These are phyloP conservation scores for Orthonyx spaldingii DNA, from an alignment of 2,113 vertebrate species.

Conservation along the genomic window DNA sequence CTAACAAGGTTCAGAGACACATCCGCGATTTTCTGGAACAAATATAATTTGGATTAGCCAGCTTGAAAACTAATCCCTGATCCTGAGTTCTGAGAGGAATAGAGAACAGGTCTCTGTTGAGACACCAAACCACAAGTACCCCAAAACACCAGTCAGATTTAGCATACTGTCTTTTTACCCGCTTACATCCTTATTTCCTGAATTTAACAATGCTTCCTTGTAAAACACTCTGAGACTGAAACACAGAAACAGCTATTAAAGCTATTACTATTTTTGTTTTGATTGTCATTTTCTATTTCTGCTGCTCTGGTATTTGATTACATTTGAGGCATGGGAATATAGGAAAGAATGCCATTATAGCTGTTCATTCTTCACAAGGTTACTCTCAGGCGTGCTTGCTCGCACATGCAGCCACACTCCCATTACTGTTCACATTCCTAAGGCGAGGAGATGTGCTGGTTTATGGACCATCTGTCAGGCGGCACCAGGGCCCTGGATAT, in stretches of 20 bases:
- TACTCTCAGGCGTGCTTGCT: background rate
- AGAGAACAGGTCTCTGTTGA: background rate
- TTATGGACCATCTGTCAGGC: background rate
- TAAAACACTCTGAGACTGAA: background rate
- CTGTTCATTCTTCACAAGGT: background rate
- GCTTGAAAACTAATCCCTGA: background rate
- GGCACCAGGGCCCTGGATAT: background rate
- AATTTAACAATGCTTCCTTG: background rate
- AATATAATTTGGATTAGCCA: background rate
- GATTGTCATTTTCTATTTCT: background rate
- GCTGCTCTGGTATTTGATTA: background rate
- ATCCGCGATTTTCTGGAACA: background rate
- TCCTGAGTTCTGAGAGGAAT: background rate
- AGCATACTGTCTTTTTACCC: background rate
- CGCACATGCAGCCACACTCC: background rate
- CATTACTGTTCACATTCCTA: background rate
- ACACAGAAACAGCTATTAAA: background rate
- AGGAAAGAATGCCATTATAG: background rate
- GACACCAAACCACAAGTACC: background rate
- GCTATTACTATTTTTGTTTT: background rate
- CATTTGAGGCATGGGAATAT: background rate
- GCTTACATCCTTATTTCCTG: background rate
- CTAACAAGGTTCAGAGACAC: background rate
- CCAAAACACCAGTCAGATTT: background rate
- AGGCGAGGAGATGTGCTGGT: background rate